Base-by-base conservation (phyloP, 2,888 invertebrate genomes). In the Lymantria monacha region DNA sequence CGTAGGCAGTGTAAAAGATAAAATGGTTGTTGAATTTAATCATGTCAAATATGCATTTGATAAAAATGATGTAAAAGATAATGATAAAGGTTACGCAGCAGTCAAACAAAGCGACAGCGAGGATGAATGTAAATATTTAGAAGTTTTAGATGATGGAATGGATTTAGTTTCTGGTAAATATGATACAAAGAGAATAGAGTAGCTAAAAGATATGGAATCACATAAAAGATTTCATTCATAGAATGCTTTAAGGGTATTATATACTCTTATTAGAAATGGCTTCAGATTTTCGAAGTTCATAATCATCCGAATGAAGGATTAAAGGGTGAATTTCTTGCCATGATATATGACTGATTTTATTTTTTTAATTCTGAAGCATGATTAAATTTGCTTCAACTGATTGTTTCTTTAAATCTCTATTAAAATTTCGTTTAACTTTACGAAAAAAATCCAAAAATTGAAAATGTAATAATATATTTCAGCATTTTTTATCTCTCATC, bases 141-240 rank as follows among this genome's bases (percentile, higher is more conserved):
- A 91, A 69, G 79, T 92, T 0, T 38, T 91, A 5, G 92, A 91
- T 51, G 91, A 91, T 67, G 91, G 84, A 0, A 82, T 79, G 31
- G 87, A 79, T 49, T 46, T 67, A 2, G 49, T 63, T 0, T 42
- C 51, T 0, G 68, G 12, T 43, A 63, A 7, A 41, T 55, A 64
- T n/a, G 69, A 59, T 30, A 68, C 59, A 7, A 46, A 68, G 1
- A 53, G 70, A 12, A 68, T 66, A 0, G 71, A 70, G 33, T 60
- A 66, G 2, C 53, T 77, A 15, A 74, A 74, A 9, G 58, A 70
- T 9, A 57, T 81, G 47, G 78, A 81, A 33, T 37, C 38, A 43
- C 33, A 46, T 22, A 49, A 49, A 1, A 45, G 30, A 33, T 8
- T 12, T 3, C 9, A 30, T 22, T 33, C 42, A 44, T 42, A 46